These are phyloP conservation scores for Drosophila grimshawi DNA, from an alignment of 1,140 invertebrate genomes.

Conservation along the genomic window DNA sequence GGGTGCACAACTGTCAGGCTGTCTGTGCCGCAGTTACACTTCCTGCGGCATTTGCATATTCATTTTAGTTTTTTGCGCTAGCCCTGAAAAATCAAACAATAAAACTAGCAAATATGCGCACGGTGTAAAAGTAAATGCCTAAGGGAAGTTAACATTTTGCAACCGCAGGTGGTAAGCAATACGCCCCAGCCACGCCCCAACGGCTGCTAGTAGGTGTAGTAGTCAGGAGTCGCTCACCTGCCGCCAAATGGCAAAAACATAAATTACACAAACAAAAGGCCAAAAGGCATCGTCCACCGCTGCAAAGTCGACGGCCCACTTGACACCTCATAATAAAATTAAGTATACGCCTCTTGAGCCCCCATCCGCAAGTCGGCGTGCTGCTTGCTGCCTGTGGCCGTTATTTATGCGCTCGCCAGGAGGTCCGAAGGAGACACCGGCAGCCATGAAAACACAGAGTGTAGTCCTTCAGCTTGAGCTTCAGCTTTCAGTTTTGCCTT, in stretches of 20 bases:
- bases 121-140: conserved; percentile 67
- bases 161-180: conserved; percentile 43
- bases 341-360: conserved; percentile 79
- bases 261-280: conserved; percentile 70
- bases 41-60: conserved; percentile 82
- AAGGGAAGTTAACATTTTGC: conserved; percentile 72
- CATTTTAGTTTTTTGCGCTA: conserved; percentile 21
- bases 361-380: conserved; percentile 24
- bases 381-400: conserved; percentile 9
- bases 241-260: conserved; percentile 72
- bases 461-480: conserved; percentile 61
- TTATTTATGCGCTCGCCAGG: conserved; percentile 75
- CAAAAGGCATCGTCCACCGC: conserved; percentile 50
- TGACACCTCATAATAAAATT: conserved; percentile 84
- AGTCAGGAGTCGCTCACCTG: conserved; percentile 56
- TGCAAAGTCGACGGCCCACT: conserved; percentile 78
- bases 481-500: conserved; percentile 33
- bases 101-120: conserved; percentile 44
- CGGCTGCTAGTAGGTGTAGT: conserved; percentile 7
- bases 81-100: conserved; percentile 52
- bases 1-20: conserved; percentile 44
- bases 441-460: conserved; percentile 52
- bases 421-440: conserved; percentile 30
- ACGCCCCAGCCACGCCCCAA: conserved; percentile 23
- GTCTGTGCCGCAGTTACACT: conserved; percentile 64